Evolutionary conservation across 1,140 invertebrate genomes (phyloP).

Genomic region (Eciton burchellii): DNA sequence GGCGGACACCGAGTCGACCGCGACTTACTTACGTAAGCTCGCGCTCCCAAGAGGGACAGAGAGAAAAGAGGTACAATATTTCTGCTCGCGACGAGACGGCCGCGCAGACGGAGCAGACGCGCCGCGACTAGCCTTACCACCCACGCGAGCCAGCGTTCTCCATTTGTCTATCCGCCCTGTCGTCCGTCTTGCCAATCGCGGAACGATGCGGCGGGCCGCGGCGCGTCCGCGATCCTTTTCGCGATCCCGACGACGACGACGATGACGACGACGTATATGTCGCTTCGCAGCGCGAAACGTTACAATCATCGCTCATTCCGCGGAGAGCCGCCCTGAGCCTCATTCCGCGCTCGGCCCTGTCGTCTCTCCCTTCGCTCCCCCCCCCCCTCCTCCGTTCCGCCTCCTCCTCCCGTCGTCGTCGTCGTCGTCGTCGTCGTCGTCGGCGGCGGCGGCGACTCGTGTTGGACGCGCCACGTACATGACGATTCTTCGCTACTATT

Average conservation of each 20-base stretch:
- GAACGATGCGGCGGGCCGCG: slow-evolving; percentile 73
- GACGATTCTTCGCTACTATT: slow-evolving; percentile 73
- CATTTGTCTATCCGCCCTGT: slow-evolving; percentile 76
- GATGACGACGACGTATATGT: slow-evolving; percentile 52
- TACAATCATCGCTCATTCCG: slow-evolving; percentile 77
- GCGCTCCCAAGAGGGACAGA: too few species aligned
- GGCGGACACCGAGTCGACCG: slow-evolving; percentile 61
- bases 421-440: slow-evolving; percentile 3
- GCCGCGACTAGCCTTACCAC: slow-evolving; percentile 65
- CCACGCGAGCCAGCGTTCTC: slow-evolving; percentile 74
- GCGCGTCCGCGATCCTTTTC: slow-evolving; percentile 51
- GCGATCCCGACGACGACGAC: neutral
- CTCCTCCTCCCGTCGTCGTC: neutral
- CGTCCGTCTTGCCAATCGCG: slow-evolving; percentile 77
- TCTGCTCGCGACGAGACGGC: slow-evolving; percentile 45
- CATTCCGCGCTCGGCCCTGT: neutral
- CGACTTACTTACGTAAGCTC: slow-evolving; percentile 68
- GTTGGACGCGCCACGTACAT: slow-evolving; percentile 36
- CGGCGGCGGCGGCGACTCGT: slow-evolving; percentile 6
- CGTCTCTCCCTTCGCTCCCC: neutral
- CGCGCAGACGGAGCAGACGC: slow-evolving; percentile 66
- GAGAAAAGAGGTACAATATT: slow-evolving; percentile 63
- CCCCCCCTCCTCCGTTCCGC: neutral
- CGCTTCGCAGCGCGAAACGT: slow-evolving; percentile 62
- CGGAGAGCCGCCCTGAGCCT: neutral